Evolutionary conservation across 2,797 vertebrate species (phyloP).

Genomic region (Sphenopsis melanotis): DNA sequence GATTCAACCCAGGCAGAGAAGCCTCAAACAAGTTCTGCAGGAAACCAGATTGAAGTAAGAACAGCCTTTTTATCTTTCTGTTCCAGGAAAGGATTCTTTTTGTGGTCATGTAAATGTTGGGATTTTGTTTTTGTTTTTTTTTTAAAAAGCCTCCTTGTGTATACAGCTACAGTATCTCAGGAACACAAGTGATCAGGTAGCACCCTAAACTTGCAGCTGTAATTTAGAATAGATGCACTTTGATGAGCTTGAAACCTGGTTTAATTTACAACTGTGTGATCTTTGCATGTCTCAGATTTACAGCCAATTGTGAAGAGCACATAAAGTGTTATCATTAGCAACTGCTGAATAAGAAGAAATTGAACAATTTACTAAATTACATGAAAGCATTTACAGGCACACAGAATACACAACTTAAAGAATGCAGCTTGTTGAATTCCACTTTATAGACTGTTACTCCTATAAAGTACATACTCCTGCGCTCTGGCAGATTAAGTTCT

Average conservation of each 20-base stretch:
- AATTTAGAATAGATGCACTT: neutral
- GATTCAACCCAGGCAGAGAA: conserved; percentile 2
- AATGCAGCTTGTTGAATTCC: neutral
- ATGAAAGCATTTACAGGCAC: neutral
- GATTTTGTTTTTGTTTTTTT: too few species aligned
- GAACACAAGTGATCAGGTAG: neutral
- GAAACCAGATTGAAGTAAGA: conserved; percentile 40
- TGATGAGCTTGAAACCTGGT: neutral
- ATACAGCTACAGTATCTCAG: neutral
- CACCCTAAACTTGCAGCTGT: neutral
- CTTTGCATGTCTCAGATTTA: neutral
- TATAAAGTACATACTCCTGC: neutral
- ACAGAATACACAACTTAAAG: neutral
- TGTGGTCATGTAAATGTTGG: neutral
- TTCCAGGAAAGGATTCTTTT: conserved; percentile 4
- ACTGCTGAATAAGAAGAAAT: neutral
- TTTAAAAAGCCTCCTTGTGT: neutral
- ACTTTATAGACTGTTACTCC: neutral
- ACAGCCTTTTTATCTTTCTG: conserved; percentile 33
- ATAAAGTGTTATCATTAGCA: neutral
- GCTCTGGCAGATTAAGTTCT: neutral
- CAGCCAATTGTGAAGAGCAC: neutral
- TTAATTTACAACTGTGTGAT: neutral
- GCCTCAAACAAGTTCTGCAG: conserved; percentile 24
- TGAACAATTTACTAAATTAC: neutral